These are phyloP conservation scores for Acromyrmex echinatior DNA, from an alignment of 1,140 invertebrate genomes.

Conservation along the genomic window DNA sequence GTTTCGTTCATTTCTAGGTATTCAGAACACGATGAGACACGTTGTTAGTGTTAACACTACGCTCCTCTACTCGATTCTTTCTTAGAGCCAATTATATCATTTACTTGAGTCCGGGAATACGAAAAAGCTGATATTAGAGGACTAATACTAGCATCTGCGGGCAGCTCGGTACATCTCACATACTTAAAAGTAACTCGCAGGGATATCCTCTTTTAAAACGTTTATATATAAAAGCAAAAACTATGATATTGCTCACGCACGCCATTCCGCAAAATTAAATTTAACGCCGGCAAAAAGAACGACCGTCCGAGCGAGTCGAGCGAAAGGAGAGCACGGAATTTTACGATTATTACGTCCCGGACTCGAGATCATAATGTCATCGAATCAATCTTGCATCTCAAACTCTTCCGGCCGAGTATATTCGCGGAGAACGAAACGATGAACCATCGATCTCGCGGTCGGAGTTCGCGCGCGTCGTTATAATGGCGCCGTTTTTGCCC, in stretches of 20 bases:
- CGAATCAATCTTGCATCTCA: constrained; percentile 40
- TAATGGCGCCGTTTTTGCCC: constrained; percentile 19
- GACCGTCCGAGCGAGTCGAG: background rate
- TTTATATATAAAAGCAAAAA: constrained; percentile 24
- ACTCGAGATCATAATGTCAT: constrained; percentile 36
- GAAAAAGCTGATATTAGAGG: constrained; percentile 49
- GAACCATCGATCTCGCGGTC: constrained; percentile 64
- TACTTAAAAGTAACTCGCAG: background rate
- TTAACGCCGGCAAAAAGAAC: constrained; percentile 1
- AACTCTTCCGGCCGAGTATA: constrained; percentile 19
- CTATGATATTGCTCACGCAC: background rate
- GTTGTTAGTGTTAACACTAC: constrained; percentile 49
- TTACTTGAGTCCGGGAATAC: constrained; percentile 44
- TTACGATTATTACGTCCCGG: constrained; percentile 41
- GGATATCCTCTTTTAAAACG: constrained; percentile 21
- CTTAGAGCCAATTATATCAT: constrained; percentile 53
- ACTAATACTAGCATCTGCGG: background rate
- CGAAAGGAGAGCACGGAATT: constrained; percentile 37
- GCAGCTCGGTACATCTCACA: constrained; percentile 4
- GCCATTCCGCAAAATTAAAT: constrained; percentile 45
- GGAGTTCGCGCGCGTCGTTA: constrained; percentile 60
- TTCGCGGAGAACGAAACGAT: constrained; percentile 34
- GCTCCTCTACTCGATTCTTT: constrained; percentile 7
- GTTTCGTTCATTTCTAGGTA: constrained; percentile 44
- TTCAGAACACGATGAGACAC: constrained; percentile 26